A percentile compares a stretch with the other conserved stretches of the same genome.
These are phyloP conservation scores for Gadus macrocephalus DNA, from an alignment of 2,113 vertebrate genomes.

Conservation along the genomic window DNA sequence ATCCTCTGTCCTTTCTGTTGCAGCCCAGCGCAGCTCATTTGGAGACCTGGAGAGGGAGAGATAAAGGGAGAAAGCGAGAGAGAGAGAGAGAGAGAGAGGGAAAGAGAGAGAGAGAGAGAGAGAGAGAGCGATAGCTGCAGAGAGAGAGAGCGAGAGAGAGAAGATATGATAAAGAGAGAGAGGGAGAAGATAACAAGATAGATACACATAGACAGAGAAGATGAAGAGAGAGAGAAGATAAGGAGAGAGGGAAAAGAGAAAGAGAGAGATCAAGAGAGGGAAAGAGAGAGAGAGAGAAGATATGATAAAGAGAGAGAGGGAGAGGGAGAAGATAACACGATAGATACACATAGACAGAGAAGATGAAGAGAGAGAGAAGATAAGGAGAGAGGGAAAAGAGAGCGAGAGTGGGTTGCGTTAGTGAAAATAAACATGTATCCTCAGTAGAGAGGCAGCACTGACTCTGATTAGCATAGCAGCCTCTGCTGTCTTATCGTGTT, in stretches of 20 bases:
- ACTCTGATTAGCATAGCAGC: conserved; percentile 57
- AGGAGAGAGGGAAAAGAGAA: neutral
- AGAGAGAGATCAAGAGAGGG: conserved; percentile 9
- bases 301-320: conserved; percentile 19
- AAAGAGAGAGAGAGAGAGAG: neutral
- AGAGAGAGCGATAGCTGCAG: conserved; percentile 5
- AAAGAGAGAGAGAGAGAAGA: neutral
- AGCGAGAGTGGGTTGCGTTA: conserved; percentile 38
- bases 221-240: conserved; percentile 9
- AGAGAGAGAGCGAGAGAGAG: neutral
- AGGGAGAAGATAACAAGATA: neutral
- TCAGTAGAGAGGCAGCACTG: conserved; percentile 38
- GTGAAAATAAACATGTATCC: conserved; percentile 49
- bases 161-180: conserved; percentile 22
- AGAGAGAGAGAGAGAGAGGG: conserved; percentile 24
- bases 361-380: conserved; percentile 12
- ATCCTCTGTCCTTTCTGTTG: conserved; percentile 25
- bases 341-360: conserved; percentile 27
- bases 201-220: conserved; percentile 27
- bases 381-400: neutral
- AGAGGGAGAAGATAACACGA: neutral
- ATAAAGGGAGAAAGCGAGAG: neutral
- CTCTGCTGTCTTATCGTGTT: conserved; percentile 48
- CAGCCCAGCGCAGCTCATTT: conserved; percentile 27
- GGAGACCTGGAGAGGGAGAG: conserved; percentile 32